A percentile compares a stretch with the other conserved stretches of the same genome.
Conservation (phyloP, 2,888 invertebrate species). For the Hylaea fasciaria region DNA sequence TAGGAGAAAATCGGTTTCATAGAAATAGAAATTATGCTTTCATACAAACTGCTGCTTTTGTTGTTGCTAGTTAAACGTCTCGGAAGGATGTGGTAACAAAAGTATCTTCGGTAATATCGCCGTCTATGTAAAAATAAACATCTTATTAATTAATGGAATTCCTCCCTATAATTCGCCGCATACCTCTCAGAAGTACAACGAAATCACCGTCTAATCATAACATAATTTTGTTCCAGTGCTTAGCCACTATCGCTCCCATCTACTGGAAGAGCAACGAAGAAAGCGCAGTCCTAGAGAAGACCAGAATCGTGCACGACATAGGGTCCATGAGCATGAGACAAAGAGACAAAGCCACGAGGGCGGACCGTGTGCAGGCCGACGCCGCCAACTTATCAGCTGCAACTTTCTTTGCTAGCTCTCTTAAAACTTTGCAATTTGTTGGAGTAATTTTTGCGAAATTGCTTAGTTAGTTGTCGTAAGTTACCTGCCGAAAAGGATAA, state of each 20-base stretch:
- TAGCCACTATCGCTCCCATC: constrained; percentile 56
- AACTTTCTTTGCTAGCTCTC: neutral
- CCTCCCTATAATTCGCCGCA: neutral
- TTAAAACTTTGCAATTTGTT: neutral
- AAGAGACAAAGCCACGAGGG: constrained; percentile 4
- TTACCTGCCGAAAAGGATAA: neutral
- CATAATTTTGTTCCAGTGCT: constrained; percentile 60
- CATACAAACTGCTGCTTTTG: too few relatives aligned
- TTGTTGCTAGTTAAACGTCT: too few relatives aligned
- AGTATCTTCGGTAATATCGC: too few relatives aligned
- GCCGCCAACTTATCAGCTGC: neutral
- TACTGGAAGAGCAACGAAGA: constrained; percentile 65
- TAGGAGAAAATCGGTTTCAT: too few relatives aligned
- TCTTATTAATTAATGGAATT: neutral
- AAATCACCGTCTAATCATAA: neutral
- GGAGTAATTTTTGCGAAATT: constrained; percentile 2
- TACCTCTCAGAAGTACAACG: neutral
- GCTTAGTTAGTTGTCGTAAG: neutral
- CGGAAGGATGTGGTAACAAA: too few relatives aligned
- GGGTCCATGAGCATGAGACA: constrained; percentile 5
- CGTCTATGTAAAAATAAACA: too few relatives aligned
- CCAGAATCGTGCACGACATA: constrained; percentile 7
- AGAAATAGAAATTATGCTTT: too few relatives aligned
- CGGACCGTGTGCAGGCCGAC: constrained; percentile 11
- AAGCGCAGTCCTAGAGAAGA: constrained; percentile 46